Evolutionary conservation across 2,888 invertebrate species (phyloP).

Genomic region (Stenichneumon culpator): DNA sequence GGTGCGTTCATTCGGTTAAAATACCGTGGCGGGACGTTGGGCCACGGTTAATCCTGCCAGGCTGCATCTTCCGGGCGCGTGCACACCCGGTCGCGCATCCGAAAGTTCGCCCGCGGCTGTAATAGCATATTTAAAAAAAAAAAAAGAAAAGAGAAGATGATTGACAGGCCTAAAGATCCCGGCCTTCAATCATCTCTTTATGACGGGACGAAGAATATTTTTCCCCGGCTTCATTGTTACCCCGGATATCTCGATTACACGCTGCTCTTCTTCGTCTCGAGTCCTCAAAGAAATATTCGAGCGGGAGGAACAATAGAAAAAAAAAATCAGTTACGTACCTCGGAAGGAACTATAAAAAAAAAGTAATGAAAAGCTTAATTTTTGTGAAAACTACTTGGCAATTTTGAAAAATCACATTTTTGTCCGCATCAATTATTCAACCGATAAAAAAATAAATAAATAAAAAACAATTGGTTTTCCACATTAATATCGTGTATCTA

Average conservation of each 20-base stretch:
- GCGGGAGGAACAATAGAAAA: conserved; percentile 1
- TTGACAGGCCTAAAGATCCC: conserved; percentile 69
- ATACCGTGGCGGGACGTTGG: conserved; percentile 8
- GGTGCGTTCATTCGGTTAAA: conserved; percentile 32
- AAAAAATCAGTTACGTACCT: background rate
- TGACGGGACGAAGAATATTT: conserved; percentile 55
- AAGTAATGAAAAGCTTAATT: no score
- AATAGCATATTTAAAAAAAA: conserved; percentile 54
- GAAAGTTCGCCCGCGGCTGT: conserved; percentile 69
- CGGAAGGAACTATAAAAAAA: background rate
- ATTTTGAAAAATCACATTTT: no score
- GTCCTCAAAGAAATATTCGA: conserved; percentile 28
- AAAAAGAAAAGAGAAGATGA: conserved; percentile 73
- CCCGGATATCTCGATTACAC: conserved; percentile 48
- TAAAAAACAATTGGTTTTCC: background rate
- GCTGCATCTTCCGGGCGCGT: conserved; percentile 42
- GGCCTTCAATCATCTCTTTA: conserved; percentile 64
- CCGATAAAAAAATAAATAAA: background rate
- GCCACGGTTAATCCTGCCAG: conserved; percentile 63
- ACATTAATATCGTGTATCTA: background rate
- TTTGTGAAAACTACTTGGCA: no score
- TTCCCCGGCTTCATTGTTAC: conserved; percentile 58
- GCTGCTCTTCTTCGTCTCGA: conserved; percentile 17
- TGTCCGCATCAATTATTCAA: no score
- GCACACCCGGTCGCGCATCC: conserved; percentile 47